phyloP scores from a whole-genome alignment of 2,888 invertebrate species.

The Drosophila formosana region DNA sequence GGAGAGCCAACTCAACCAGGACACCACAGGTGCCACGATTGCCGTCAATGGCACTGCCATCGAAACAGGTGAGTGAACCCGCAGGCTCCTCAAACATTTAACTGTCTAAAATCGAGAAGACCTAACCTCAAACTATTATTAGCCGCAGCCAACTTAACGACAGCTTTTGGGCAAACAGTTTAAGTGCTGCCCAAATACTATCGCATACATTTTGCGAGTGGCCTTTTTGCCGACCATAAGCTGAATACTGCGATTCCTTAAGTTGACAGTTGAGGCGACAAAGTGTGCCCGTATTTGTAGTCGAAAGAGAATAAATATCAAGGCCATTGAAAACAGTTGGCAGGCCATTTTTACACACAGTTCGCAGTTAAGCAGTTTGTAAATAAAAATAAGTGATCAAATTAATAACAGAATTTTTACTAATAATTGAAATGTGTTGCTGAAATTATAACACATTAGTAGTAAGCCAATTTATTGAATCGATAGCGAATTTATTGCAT shows the following conservation, averaged over 20 bases:
- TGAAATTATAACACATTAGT: too few species aligned
- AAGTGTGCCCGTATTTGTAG: background rate
- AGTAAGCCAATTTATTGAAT: too few species aligned
- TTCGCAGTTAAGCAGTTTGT: too few species aligned
- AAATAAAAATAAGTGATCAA: too few species aligned
- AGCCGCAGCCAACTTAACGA: background rate
- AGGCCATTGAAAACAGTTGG: too few species aligned
- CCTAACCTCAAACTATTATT: background rate
- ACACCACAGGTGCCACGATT: conserved; percentile 52
- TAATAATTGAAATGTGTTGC: too few species aligned
- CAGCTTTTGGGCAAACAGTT: conserved; percentile 1
- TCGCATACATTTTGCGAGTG: background rate
- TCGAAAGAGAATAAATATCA: background rate
- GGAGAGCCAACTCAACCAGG: conserved; percentile 37
- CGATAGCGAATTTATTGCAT: too few species aligned
- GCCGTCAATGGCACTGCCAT: conserved; percentile 65
- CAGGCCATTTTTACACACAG: too few species aligned
- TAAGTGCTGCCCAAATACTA: background rate
- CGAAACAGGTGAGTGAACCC: conserved; percentile 61
- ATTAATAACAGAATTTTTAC: too few species aligned
- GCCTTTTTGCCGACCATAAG: conserved; percentile 5
- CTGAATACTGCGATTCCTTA: conserved; percentile 12
- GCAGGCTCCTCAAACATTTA: background rate
- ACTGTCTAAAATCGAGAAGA: background rate
- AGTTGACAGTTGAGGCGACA: conserved; percentile 8